phyloP scores from a whole-genome alignment of 2,797 vertebrate genomes.

The Macropodus opercularis region DNA sequence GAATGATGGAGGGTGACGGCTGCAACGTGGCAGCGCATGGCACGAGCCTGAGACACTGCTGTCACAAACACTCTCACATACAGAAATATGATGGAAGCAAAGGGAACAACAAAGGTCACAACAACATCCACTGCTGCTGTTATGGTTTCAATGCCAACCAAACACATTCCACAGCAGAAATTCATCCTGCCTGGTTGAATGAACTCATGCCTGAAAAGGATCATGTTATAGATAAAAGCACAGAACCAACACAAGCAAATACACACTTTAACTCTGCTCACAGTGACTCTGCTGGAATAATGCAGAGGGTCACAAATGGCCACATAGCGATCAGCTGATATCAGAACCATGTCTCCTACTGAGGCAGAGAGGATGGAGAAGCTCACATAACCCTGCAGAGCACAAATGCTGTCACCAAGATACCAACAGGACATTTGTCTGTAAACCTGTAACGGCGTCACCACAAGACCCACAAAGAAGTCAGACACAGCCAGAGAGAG shows the following conservation, averaged over 20 bases:
- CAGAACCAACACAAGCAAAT: conserved; percentile 37
- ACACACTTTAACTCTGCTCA: not conserved
- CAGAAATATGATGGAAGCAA: too few relatives aligned
- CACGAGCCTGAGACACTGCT: too few relatives aligned
- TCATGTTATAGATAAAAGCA: not conserved
- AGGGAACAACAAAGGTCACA: too few relatives aligned
- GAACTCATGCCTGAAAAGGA: not conserved
- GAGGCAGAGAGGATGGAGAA: conserved; percentile 1
- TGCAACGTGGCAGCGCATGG: too few relatives aligned
- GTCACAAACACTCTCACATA: too few relatives aligned
- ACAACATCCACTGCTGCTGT: too few relatives aligned
- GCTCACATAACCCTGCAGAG: too few relatives aligned
- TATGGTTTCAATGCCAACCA: not conserved
- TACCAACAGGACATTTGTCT: too few relatives aligned
- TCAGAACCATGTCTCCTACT: conserved; percentile 37
- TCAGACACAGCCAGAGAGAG: conserved; percentile 52
- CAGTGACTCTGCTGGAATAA: conserved; percentile 26
- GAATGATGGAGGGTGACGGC: too few relatives aligned
- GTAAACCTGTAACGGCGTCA: not conserved
- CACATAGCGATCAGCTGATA: conserved; percentile 38
- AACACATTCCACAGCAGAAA: too few relatives aligned
- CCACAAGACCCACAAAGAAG: conserved; percentile 29
- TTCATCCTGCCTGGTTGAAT: too few relatives aligned
- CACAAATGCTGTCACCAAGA: too few relatives aligned
- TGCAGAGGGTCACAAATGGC: conserved; percentile 46